These are phyloP conservation scores for Coleophora flavipennella DNA, from an alignment of 2,888 invertebrate species.

Conservation along the genomic window DNA sequence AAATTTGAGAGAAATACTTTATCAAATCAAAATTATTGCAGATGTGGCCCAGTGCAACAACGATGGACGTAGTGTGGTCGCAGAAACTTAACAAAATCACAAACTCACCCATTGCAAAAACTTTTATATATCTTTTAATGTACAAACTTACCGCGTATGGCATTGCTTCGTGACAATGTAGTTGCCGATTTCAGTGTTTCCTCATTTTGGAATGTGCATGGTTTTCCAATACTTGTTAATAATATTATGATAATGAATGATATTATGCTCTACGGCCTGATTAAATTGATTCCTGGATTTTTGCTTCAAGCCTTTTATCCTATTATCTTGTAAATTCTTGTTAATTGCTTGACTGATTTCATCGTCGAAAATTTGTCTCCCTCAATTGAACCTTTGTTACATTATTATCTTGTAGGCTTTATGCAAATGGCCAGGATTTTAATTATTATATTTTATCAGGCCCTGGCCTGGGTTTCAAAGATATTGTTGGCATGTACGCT, in stretches of 20 bases:
- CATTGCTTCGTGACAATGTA: slow-evolving; percentile 74
- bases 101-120: slow-evolving; percentile 25
- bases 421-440: slow-evolving; percentile 1
- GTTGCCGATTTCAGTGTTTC: slow-evolving; percentile 64
- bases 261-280: too few relatives aligned
- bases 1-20: too few relatives aligned
- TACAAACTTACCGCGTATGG: slow-evolving; percentile 26
- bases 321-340: too few relatives aligned
- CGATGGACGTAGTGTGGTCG: too few relatives aligned
- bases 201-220: slow-evolving; percentile 64
- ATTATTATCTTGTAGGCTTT: neutral
- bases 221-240: slow-evolving; percentile 38
- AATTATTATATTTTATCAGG: slow-evolving; percentile 14
- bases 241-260: too few relatives aligned
- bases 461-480: slow-evolving; percentile 5
- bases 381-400: too few relatives aligned
- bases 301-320: too few relatives aligned
- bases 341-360: too few relatives aligned
- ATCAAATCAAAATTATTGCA: too few relatives aligned
- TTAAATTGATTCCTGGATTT: too few relatives aligned
- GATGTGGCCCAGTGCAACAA: too few relatives aligned
- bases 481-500: slow-evolving; percentile 16
- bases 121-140: slow-evolving; percentile 9
- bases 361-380: too few relatives aligned
- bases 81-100: slow-evolving; percentile 11